Percentiles rank a stretch among this genome's conserved stretches.
Conservation (phyloP, 2,113 vertebrate genomes). For the Xiphophorus maculatus region DNA sequence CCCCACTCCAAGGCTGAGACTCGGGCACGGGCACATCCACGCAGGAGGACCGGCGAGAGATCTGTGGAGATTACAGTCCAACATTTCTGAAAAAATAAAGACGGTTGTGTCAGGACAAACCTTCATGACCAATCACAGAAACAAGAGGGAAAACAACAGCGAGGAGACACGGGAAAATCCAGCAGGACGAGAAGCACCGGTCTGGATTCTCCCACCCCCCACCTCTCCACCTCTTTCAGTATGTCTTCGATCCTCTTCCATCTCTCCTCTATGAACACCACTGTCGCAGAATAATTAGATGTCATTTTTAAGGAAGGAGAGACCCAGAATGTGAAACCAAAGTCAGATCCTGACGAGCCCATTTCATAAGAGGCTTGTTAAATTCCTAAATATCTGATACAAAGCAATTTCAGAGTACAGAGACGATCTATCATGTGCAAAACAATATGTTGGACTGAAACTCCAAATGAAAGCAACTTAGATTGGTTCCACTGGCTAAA, state of each 20-base stretch:
- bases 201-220: not conserved
- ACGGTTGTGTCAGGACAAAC: constrained; percentile 32
- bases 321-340: constrained; percentile 23
- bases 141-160: constrained; percentile 27
- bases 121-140: constrained; percentile 16
- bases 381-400: not conserved
- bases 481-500: not conserved
- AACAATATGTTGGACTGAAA: too few species aligned
- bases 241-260: constrained; percentile 33
- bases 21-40: constrained; percentile 78
- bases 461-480: not conserved
- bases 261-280: constrained; percentile 43
- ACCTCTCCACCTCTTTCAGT: not conserved
- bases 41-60: constrained; percentile 76
- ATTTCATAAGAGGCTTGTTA: constrained; percentile 9
- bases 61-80: constrained; percentile 75
- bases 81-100: constrained; percentile 39
- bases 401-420: not conserved
- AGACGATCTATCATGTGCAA: not conserved
- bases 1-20: constrained; percentile 75
- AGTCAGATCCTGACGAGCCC: constrained; percentile 14
- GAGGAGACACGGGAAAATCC: constrained; percentile 44
- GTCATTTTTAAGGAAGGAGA: constrained; percentile 31
- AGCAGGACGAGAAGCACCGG: constrained; percentile 24
- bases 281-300: constrained; percentile 59